A percentile compares a stretch with the other conserved stretches of the same genome.
Conservation (phyloP, 2,888 invertebrate species). For the Andricus quercusramuli region DNA sequence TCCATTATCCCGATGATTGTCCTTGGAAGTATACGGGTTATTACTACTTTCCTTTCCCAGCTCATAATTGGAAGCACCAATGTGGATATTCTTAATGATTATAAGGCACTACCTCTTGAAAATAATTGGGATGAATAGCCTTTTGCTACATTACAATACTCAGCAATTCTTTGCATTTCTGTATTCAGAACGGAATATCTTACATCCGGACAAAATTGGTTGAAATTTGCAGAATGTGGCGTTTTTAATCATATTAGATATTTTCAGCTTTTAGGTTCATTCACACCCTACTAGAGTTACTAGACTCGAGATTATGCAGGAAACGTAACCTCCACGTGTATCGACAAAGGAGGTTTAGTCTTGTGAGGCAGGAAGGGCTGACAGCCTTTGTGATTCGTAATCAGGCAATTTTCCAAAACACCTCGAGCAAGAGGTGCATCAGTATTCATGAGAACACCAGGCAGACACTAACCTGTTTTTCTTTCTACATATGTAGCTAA, state of each 20-base stretch:
- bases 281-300: background rate
- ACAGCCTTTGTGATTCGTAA: slow-evolving; percentile 11
- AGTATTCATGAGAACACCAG: slow-evolving; percentile 55
- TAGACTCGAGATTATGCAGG: background rate
- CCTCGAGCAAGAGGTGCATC: slow-evolving; percentile 40
- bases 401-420: slow-evolving; percentile 49
- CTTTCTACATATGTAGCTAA: slow-evolving; percentile 41
- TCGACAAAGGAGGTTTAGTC: background rate
- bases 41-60: slow-evolving; percentile 16
- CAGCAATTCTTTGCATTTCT: slow-evolving; percentile 20
- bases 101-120: slow-evolving; percentile 24
- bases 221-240: background rate
- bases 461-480: slow-evolving; percentile 45
- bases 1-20: slow-evolving; percentile 34
- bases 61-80: slow-evolving; percentile 25
- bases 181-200: background rate
- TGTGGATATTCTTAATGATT: slow-evolving; percentile 37
- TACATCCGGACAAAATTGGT: background rate
- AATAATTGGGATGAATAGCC: slow-evolving; percentile 37
- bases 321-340: background rate
- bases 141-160: background rate
- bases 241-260: background rate
- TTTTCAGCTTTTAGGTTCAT: background rate
- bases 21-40: slow-evolving; percentile 21
- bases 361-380: background rate